Conservation (phyloP, 2,888 invertebrate species). For the Elaeidobius kamerunicus region DNA sequence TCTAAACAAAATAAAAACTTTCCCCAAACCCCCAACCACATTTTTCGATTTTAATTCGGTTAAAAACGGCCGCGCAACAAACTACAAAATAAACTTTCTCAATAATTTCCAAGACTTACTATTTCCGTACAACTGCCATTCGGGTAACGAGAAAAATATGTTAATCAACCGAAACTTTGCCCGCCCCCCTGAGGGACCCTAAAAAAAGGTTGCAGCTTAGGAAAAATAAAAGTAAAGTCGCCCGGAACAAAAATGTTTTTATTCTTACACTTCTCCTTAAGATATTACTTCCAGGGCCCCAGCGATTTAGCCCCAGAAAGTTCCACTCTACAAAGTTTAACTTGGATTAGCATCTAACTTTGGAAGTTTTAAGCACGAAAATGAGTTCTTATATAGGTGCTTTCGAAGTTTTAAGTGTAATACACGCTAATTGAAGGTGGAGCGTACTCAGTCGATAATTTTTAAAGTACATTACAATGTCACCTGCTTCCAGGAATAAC, state of each 20-base stretch:
- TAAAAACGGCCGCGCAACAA: neutral
- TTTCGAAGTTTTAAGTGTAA: constrained; percentile 16
- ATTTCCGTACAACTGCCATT: constrained; percentile 8
- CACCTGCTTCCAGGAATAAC: too few species aligned
- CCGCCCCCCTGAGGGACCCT: constrained; percentile 11
- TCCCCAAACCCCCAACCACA: too few species aligned
- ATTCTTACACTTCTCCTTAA: constrained; percentile 29
- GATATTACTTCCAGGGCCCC: constrained; percentile 26
- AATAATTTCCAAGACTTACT: neutral
- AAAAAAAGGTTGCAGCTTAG: constrained; percentile 25
- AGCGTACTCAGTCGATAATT: constrained; percentile 5
- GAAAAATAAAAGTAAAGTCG: constrained; percentile 27
- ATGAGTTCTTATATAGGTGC: constrained; percentile 26
- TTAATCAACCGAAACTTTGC: constrained; percentile 28
- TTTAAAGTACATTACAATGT: too few species aligned
- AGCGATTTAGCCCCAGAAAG: constrained; percentile 28
- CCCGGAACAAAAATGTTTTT: constrained; percentile 30
- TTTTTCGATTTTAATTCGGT: too few species aligned
- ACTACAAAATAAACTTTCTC: neutral
- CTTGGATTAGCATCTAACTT: constrained; percentile 30
- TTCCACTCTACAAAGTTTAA: constrained; percentile 29
- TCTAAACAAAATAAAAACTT: too few species aligned
- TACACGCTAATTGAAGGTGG: constrained; percentile 21
- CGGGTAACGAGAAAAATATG: constrained; percentile 28
- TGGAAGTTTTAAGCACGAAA: constrained; percentile 26